Base-by-base conservation (phyloP, 2,888 invertebrate species). In the Hydraecia micacea region DNA sequence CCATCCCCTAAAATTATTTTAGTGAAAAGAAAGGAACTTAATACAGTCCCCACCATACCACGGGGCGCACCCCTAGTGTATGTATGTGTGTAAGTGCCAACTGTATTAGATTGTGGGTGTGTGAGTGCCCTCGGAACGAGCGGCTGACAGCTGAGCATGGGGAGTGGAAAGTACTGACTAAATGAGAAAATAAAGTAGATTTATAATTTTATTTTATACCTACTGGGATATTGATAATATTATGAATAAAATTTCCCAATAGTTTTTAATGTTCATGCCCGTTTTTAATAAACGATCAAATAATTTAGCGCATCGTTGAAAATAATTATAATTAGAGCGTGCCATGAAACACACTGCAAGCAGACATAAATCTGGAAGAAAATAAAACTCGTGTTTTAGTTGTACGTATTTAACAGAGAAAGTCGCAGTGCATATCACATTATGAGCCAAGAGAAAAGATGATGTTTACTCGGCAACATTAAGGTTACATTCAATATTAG, bases 1-100 rank as follows among this genome's bases (percentile, higher is more conserved):
- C 95, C 96, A 95, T 94, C 97, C 96, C 97, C 96, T 96, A 96
- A 97, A 97, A 97, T 96, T 95, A 97, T 97, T 96, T 96, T 96
- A 97, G 96, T 96, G 96, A 96, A 97, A 97, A 96, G 96, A 97
- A 97, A 96, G 96, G 95, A 96, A 96, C 96, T 96, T 97, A 96
- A 97, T 97, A 97, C 96, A 96, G 95, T 95, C 96, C 96, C 96
- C 96, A 95, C 96, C 94, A 92, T 91, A 91, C 94, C 94, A 92
- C 94, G 94, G 92, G 94, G 92, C 96, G 95, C 96, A 95, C 96
- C 96, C 96, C 95, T 94, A 81, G 73, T 67, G 84, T 78, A 80
- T 86, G 80, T 88, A 92, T 90, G 89, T 88, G 92, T 92, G 89
- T 90, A 85, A 86, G 90, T 88, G 90, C 85, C 88, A 86, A 77